These are phyloP conservation scores for Lampropteryx suffumata DNA, from an alignment of 2,888 invertebrate species.

Conservation along the genomic window DNA sequence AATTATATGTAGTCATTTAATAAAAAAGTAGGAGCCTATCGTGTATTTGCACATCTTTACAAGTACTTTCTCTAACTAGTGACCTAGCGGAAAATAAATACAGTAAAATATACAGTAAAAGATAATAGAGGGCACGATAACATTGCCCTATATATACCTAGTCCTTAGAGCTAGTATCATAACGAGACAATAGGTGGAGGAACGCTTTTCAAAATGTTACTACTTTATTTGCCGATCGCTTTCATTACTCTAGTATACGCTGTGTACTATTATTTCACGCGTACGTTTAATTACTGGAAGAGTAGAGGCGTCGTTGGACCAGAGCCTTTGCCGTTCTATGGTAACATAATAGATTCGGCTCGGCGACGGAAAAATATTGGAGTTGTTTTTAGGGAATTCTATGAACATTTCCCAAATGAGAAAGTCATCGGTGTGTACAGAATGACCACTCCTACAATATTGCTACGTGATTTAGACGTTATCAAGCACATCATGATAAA, in stretches of 20 bases:
- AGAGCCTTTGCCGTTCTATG: conserved; percentile 48
- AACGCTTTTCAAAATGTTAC: not conserved
- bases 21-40: too few relatives aligned
- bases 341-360: conserved; percentile 46
- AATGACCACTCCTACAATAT: conserved; percentile 48
- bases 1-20: too few relatives aligned
- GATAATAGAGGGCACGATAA: not conserved
- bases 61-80: too few relatives aligned
- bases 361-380: not conserved
- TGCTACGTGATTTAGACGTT: conserved; percentile 56
- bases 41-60: too few relatives aligned
- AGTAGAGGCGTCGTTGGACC: conserved; percentile 46
- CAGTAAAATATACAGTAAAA: too few relatives aligned
- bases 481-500: conserved; percentile 57
- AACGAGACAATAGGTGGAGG: not conserved
- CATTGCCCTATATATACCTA: not conserved
- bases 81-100: too few relatives aligned
- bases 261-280: conserved; percentile 48
- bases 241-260: conserved; percentile 6
- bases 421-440: conserved; percentile 58
- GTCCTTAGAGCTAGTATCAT: not conserved
- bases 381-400: conserved; percentile 27
- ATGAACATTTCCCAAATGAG: conserved; percentile 49
- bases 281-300: conserved; percentile 56
- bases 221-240: not conserved